These are phyloP conservation scores for Lysandra coridon DNA, from an alignment of 2,888 invertebrate species.

Conservation along the genomic window DNA sequence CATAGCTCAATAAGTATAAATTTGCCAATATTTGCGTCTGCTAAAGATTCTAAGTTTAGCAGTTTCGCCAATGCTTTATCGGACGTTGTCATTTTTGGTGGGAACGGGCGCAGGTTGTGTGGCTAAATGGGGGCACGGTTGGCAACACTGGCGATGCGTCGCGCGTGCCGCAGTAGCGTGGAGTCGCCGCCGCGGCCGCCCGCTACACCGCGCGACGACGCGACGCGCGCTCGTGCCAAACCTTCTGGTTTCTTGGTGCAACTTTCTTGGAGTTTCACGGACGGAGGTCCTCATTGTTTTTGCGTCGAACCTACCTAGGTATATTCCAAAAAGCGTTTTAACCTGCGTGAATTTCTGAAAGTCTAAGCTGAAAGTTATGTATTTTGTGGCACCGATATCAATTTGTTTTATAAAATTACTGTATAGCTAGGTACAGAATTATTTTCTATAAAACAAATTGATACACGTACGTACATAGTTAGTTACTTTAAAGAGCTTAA, in stretches of 20 bases:
- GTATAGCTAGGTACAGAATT: background rate
- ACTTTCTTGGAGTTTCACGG: constrained; percentile 47
- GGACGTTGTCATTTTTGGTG: background rate
- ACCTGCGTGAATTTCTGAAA: background rate
- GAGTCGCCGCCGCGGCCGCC: constrained; percentile 73
- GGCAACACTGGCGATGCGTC: constrained; percentile 53
- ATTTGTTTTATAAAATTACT: background rate
- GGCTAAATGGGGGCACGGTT: background rate
- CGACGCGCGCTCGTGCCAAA: constrained; percentile 52
- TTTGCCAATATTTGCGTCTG: background rate
- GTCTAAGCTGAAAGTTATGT: background rate
- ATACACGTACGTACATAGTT: too few relatives aligned
- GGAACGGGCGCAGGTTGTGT: background rate
- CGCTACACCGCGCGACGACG: constrained; percentile 54
- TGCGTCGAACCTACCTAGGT: background rate
- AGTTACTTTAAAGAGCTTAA: too few relatives aligned
- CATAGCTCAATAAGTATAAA: background rate
- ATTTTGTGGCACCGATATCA: background rate
- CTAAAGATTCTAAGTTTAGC: background rate
- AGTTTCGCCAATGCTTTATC: background rate
- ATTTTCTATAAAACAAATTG: too few relatives aligned
- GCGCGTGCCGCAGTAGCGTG: constrained; percentile 79
- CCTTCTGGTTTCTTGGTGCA: constrained; percentile 45
- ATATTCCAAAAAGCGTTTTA: background rate
- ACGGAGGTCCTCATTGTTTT: constrained; percentile 46